Percentiles rank a stretch among this genome's conserved stretches.
Conservation (phyloP, 2,113 vertebrate species). For the Gallinago paraguaiae region DNA sequence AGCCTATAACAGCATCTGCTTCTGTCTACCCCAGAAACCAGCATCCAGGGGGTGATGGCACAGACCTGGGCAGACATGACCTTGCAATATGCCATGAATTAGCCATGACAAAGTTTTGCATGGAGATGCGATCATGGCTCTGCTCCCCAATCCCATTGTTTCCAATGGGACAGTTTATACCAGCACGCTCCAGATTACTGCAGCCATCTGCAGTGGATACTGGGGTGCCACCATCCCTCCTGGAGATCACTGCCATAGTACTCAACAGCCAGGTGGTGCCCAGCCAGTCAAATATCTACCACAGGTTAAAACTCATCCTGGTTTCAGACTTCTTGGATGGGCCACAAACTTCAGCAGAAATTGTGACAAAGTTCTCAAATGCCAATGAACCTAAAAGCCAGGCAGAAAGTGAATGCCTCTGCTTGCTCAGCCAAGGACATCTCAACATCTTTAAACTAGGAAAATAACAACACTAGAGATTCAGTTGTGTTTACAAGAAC, state of each 20-base stretch:
- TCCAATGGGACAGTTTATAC: too few relatives aligned
- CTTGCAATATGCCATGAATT: background rate
- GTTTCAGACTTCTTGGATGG: background rate
- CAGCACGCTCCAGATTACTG: background rate
- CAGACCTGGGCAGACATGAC: background rate
- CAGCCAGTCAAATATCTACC: rapidly evolving
- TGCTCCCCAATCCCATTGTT: background rate
- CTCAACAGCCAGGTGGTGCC: background rate
- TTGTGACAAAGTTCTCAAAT: background rate
- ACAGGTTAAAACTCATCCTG: background rate
- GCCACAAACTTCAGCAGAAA: background rate
- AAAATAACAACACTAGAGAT: background rate
- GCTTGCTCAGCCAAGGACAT: background rate
- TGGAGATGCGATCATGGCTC: background rate
- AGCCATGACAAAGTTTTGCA: background rate
- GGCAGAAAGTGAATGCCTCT: background rate
- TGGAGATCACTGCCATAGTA: background rate
- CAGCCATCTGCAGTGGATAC: background rate
- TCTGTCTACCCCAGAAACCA: background rate
- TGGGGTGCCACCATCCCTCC: background rate
- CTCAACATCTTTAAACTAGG: background rate
- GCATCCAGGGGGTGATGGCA: background rate
- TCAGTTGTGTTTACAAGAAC: background rate
- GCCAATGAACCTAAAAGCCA: background rate
- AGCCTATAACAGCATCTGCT: background rate